These are phyloP conservation scores for Sceliomorpha sp. DNA, from an alignment of 2,888 invertebrate genomes.

Conservation along the genomic window DNA sequence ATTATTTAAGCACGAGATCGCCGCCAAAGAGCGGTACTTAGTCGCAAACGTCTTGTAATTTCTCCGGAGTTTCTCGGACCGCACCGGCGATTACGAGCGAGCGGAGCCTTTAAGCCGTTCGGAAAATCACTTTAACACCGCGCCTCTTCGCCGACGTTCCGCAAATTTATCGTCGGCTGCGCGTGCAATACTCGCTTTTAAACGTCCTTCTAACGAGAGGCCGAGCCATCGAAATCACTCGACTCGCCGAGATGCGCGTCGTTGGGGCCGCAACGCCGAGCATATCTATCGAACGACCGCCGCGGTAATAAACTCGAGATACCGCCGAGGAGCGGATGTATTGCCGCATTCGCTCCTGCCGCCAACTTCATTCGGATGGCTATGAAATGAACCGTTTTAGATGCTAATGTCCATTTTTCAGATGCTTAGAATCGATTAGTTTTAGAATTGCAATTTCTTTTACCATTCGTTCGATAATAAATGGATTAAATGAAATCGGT, in stretches of 20 bases:
- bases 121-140: conserved; percentile 53
- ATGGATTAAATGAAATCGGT: too few relatives aligned
- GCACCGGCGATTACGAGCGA: conserved; percentile 47
- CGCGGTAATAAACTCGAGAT: conserved; percentile 44
- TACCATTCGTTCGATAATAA: too few relatives aligned
- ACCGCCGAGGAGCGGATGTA: too few relatives aligned
- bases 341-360: too few relatives aligned
- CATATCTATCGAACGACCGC: conserved; percentile 31
- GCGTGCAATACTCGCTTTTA: conserved; percentile 42
- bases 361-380: too few relatives aligned
- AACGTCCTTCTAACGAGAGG: conserved; percentile 49
- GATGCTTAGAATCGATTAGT: too few relatives aligned
- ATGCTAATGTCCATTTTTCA: too few relatives aligned
- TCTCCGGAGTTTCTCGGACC: conserved; percentile 42
- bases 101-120: conserved; percentile 37
- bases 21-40: conserved; percentile 39
- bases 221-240: conserved; percentile 50
- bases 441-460: too few relatives aligned
- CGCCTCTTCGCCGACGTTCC: conserved; percentile 39
- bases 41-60: conserved; percentile 53
- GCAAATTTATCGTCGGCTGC: conserved; percentile 45
- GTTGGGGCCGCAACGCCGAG: too few relatives aligned
- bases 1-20: conserved; percentile 29
- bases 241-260: too few relatives aligned
- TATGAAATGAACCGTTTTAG: too few relatives aligned